Evolutionary conservation across 2,797 vertebrate species (phyloP).

Genomic region (Melanotaenia nigrans): DNA sequence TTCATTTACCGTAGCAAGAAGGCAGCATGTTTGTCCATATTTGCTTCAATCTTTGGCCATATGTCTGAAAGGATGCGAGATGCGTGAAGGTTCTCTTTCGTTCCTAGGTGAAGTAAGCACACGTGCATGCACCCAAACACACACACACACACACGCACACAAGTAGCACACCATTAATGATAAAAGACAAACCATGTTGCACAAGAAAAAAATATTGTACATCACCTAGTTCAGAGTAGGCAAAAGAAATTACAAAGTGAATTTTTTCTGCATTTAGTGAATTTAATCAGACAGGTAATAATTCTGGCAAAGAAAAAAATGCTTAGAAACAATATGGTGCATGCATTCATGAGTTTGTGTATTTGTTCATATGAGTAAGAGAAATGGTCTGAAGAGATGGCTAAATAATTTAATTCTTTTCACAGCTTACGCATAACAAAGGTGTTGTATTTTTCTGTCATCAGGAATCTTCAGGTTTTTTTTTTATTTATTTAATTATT

Average conservation of each 20-base stretch:
- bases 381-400: constrained; percentile 18
- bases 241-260: constrained; percentile 23
- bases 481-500: neutral
- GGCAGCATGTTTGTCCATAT: constrained; percentile 83
- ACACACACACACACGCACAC: constrained; percentile 20
- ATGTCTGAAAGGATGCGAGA: constrained; percentile 83
- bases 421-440: constrained; percentile 25
- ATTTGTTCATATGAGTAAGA: constrained; percentile 1
- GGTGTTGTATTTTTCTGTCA: constrained; percentile 23
- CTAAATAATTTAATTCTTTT: constrained; percentile 29
- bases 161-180: constrained; percentile 42
- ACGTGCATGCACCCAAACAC: constrained; percentile 15
- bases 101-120: constrained; percentile 78
- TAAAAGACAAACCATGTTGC: constrained; percentile 50
- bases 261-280: constrained; percentile 34
- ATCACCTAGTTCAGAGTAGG: constrained; percentile 33
- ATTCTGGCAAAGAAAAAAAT: constrained; percentile 24
- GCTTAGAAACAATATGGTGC: constrained; percentile 9
- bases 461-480: neutral
- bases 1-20: constrained; percentile 87
- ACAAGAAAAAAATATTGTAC: constrained; percentile 32
- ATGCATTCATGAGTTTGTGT: constrained; percentile 15
- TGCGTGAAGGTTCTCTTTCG: constrained; percentile 81
- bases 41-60: constrained; percentile 83
- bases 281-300: constrained; percentile 16